Base-by-base conservation (phyloP, 2,888 invertebrate species). In the Yponomeuta evonymella region DNA sequence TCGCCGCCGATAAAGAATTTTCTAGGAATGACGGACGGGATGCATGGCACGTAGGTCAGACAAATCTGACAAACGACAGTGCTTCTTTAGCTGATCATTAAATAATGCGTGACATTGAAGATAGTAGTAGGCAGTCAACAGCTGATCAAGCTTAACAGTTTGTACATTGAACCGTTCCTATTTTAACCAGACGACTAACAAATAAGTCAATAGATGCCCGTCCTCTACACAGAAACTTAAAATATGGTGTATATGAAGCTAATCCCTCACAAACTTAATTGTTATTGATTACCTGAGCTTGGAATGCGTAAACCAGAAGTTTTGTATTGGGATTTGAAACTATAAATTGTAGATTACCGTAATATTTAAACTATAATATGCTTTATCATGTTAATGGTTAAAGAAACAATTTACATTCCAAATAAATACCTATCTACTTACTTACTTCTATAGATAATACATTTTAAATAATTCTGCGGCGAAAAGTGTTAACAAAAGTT, bases 1-100 rank as follows among this genome's bases (percentile, higher is more conserved):
- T 76, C 72, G 74, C 75, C n/a, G 81, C 89, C 90, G 90, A 85
- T 87, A 83, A 58, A 68, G 30, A 29, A 23, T 23, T 48, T 51
- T 68, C 48, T 23, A 30, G 51, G 48, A 36, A 51, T 29, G 12
- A 2, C 23, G 68, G 11, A 51, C 43, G 43, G 43, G 68, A 23
- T 23, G 33, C 29, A 11, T 68, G n/a, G 48, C 30, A 30, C 51
- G 51, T 58, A 58, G 1, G 51, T 58, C 51, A 58, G 51, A 15
- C 51, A 8, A 43, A 43, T 43, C 6, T 43, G 43, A 43, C 43
- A 43, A 43, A 8, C 43, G 43, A 43, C 9, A 43, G 43, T 43
- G 43, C 43, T 43, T 43, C 43, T 43, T 43, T 43, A 43, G 8
- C 1, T 43, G 43, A 43, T 43, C 43, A 43, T 1, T 6, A 8